Base-by-base conservation (phyloP, 2,888 invertebrate genomes). In the Tanytarsus gracilentus region DNA sequence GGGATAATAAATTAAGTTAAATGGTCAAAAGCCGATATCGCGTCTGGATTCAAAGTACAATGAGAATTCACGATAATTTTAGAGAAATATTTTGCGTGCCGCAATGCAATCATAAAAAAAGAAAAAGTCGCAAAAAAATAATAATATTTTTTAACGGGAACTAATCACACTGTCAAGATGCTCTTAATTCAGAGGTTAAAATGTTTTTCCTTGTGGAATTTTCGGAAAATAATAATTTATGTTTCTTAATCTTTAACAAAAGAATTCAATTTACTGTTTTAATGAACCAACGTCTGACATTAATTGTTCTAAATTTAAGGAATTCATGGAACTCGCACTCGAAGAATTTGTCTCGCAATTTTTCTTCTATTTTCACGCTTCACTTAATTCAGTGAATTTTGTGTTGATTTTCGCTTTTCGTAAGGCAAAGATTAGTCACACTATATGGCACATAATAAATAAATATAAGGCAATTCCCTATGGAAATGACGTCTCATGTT, bases 1-100 rank as follows among this genome's bases (percentile, higher is more conserved):
- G 26, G 44, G 49, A 49, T 14, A 56, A 40, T 40, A 26, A 56
- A 44, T 56, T 56, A 26, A 56, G 56, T 56, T 56, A 56, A 56
- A 39, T 30, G 7, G 21, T 30, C n/a, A 21, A 52, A 6, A 52
- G 4, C 21, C 9, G 6, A 33, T 29, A 33, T 33, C 5, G 29
- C 29, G 29, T 7, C 29, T 9, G 6, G 5, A 7, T 29, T 7
- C 9, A 29, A 44, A 44, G n/a, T 9, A 36, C 36, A n/a, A 36
- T 23, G 23, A 9, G 23, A 18, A 44, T 23, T 18, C 8, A n/a
- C 18, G 23, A 6, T 40, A 3, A 21, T 40, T 40, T 44, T 44
- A 3, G 18, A 44, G 16, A 40, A 30, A n/a, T 40, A 56, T 40
- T 27, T 56, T 56, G 56, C 56, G 56, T 56, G 56, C 40, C 16